Percentiles rank a stretch among this genome's conserved stretches.
phyloP scores from a whole-genome alignment of 2,113 vertebrate species.

The Sisor rabdophorus region DNA sequence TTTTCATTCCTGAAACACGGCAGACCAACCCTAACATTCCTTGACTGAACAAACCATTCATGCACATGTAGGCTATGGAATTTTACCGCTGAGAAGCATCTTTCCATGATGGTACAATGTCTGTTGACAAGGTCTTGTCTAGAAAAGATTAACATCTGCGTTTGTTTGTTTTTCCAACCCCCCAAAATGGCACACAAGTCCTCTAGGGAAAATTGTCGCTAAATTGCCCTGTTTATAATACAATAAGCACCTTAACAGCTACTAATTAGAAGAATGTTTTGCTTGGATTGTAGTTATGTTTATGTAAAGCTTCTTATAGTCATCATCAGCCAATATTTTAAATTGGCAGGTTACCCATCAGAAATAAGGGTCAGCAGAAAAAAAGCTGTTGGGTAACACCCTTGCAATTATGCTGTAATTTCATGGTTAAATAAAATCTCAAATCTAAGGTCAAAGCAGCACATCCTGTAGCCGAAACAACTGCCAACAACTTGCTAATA shows the following conservation, averaged over 20 bases:
- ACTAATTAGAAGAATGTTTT: background rate
- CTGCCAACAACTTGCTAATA: background rate
- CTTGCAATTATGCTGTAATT: background rate
- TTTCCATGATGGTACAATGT: background rate
- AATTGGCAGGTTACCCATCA: background rate
- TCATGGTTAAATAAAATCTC: background rate
- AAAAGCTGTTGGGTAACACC: background rate
- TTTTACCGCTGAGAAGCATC: background rate
- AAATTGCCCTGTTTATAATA: background rate
- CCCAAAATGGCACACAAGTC: background rate
- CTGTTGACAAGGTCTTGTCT: constrained; percentile 17
- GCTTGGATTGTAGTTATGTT: background rate
- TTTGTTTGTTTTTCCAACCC: background rate
- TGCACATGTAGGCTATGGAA: constrained; percentile 13
- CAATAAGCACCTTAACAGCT: background rate
- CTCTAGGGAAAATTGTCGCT: background rate
- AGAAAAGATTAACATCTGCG: background rate
- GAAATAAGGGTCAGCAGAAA: background rate
- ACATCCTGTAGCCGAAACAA: background rate
- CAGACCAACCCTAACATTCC: constrained; percentile 3
- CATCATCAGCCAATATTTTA: background rate
- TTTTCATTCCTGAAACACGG: background rate
- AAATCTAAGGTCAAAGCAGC: background rate
- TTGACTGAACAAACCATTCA: constrained; percentile 6
- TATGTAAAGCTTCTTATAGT: background rate